Evolutionary conservation across 2,888 invertebrate species (phyloP).

Genomic region (Pristionchus mayeri): DNA sequence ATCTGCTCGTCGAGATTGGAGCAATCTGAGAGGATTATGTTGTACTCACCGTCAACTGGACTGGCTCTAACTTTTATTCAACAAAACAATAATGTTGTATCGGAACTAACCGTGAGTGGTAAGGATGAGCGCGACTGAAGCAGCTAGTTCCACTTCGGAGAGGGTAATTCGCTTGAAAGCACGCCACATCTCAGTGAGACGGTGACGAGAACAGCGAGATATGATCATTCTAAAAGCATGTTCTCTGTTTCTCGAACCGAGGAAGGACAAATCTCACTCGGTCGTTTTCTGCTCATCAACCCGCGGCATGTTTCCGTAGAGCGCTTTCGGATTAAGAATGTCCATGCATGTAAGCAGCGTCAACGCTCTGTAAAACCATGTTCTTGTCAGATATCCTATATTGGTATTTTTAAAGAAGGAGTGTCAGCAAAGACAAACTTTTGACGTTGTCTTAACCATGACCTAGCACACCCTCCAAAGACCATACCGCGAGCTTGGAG

Average conservation of each 20-base stretch:
- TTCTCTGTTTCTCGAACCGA: background rate
- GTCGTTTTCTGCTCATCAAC: background rate
- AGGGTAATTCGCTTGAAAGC: slow-evolving; percentile 8
- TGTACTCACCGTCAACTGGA: too few species aligned
- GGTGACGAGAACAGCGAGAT: background rate
- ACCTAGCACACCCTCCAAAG: too few species aligned
- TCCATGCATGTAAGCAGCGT: background rate
- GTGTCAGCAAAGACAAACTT: too few species aligned
- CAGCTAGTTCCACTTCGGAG: background rate
- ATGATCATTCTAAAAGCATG: background rate
- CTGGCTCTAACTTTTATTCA: too few species aligned
- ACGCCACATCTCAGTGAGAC: background rate
- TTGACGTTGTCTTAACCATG: too few species aligned
- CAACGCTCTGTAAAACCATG: background rate
- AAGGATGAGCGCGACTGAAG: background rate
- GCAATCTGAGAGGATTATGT: background rate
- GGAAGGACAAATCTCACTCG: background rate
- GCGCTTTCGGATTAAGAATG: background rate
- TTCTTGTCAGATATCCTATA: too few species aligned
- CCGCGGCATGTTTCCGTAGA: background rate
- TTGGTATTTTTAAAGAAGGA: too few species aligned
- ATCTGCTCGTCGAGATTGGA: background rate
- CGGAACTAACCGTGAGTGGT: background rate
- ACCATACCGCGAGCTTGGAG: too few species aligned
- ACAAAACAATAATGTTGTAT: too few species aligned